Percentiles rank a stretch among this genome's conserved stretches.
phyloP scores from a whole-genome alignment of 2,797 vertebrate genomes.

The Emydoidea blandingii region DNA sequence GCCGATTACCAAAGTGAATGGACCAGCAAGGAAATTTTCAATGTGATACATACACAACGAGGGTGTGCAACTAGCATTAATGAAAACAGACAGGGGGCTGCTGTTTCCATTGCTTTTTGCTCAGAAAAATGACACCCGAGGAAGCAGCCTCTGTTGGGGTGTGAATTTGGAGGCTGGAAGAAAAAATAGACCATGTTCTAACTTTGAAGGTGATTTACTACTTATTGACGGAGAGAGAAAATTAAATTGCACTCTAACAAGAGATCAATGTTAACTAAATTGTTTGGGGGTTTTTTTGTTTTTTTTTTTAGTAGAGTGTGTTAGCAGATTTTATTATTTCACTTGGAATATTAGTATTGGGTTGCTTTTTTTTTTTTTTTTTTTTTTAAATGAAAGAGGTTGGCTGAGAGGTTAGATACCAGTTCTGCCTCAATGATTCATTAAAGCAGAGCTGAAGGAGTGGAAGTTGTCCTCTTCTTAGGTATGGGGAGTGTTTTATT shows the following conservation, averaged over 20 bases:
- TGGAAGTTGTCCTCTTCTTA: conserved; percentile 60
- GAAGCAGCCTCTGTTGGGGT: background rate
- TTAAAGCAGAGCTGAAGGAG: conserved; percentile 62
- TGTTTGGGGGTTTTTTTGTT: background rate
- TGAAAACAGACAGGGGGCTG: background rate
- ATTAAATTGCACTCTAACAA: conserved; percentile 52
- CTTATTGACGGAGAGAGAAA: conserved; percentile 36
- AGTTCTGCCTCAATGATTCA: conserved; percentile 73
- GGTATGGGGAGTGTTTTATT: conserved; percentile 73
- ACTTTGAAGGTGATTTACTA: conserved; percentile 33
- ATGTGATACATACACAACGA: background rate
- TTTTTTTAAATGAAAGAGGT: conserved; percentile 52
- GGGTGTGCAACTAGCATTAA: background rate
- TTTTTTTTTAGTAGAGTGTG: background rate
- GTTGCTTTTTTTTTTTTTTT: conserved; percentile 55
- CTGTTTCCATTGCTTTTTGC: background rate
- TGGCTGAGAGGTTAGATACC: conserved; percentile 49
- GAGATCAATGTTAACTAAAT: background rate
- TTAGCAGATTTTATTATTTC: conserved; percentile 31
- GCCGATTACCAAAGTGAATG: background rate
- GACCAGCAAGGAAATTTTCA: background rate
- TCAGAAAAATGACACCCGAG: background rate
- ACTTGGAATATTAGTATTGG: conserved; percentile 31
- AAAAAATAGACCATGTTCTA: conserved; percentile 16
- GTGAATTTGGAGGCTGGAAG: background rate